Evolutionary conservation across 1,140 invertebrate species (phyloP).

Genomic region (Drosophila sechellia): DNA sequence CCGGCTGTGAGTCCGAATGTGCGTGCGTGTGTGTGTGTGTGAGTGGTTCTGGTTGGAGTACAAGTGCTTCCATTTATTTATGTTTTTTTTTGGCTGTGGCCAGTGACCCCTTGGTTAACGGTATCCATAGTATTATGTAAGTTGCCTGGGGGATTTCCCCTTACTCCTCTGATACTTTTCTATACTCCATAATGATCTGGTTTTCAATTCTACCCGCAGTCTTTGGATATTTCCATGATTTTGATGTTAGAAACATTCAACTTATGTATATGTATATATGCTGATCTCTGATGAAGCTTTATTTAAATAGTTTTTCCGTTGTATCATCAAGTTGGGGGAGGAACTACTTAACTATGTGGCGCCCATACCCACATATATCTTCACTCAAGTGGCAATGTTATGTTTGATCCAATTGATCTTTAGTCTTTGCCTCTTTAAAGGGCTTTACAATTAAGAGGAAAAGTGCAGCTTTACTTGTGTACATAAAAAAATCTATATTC

Average conservation of each 20-base stretch:
- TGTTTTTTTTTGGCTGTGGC: conserved; percentile 45
- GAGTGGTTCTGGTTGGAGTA: conserved; percentile 31
- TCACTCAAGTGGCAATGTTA: neutral
- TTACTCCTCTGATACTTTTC: neutral
- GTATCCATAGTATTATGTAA: conserved; percentile 80
- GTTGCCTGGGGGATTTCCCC: conserved; percentile 32
- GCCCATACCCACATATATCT: neutral
- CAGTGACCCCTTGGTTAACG: conserved; percentile 73
- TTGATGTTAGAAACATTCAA: too few relatives aligned
- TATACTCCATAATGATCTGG: neutral
- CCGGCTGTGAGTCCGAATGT: conserved; percentile 28
- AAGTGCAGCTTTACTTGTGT: too few relatives aligned
- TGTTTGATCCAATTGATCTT: neutral
- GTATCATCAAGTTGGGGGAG: neutral
- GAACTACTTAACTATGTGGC: neutral
- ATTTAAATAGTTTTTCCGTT: neutral
- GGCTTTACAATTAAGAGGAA: too few relatives aligned
- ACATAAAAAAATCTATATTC: too few relatives aligned
- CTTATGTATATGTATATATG: too few relatives aligned
- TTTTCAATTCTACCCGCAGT: neutral
- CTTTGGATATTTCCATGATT: too few relatives aligned
- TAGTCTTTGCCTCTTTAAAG: too few relatives aligned
- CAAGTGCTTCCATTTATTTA: conserved; percentile 51
- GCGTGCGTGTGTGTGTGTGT: conserved; percentile 14
- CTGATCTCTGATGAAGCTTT: too few relatives aligned